Evolutionary conservation across 1,140 invertebrate species (phyloP), one percentile per base, ranked within the genome.

Genomic region (Rhyzopertha dominica): DNA sequence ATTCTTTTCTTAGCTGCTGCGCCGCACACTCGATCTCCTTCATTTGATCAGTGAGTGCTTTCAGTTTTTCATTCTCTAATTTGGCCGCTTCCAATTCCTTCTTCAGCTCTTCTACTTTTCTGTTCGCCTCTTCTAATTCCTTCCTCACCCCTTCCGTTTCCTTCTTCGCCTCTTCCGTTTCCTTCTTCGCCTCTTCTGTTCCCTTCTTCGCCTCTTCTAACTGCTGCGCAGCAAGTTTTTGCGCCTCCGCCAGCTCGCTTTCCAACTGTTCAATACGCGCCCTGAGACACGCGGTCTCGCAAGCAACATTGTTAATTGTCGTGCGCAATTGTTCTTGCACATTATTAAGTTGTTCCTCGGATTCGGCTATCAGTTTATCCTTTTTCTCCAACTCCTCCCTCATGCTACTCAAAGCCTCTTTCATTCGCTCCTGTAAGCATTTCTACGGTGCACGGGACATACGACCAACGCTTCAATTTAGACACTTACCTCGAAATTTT

Each of bases 381-480:
- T 67, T 69, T 23, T 58, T 50, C 35, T 62, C 59, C 9, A 69
- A 23, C 44, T 67, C 58, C 5, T 26, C 35, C 30, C 61, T 51
- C 42, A 67, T 47, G 9, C 49, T 48, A 9, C 34, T 43, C 9
- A 67, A 19, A 10, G 48, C 54, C 25, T 52, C 28, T 42, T 54
- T 58, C 44, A 63, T 56, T 41, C 53, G 50, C 18, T 60, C 54
- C 62, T 65, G 44, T 28, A 53, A 59, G 22, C 3, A 47, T 50
- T 29, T 28, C 13, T 22, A 43, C 5, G 25, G 31, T 37, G 18
- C 10, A 52, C 24, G 14, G 1, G 19, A 20, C 18, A 36, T 29
- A 23, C 40, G 20, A n/a, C 13, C 24, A 37, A n/a, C n/a, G n/a
- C n/a, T n/a, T n/a, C n/a, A n/a, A n/a, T n/a, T n/a, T n/a, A n/a